Conservation (phyloP, 2,113 vertebrate species). For the Narcine bancroftii region DNA sequence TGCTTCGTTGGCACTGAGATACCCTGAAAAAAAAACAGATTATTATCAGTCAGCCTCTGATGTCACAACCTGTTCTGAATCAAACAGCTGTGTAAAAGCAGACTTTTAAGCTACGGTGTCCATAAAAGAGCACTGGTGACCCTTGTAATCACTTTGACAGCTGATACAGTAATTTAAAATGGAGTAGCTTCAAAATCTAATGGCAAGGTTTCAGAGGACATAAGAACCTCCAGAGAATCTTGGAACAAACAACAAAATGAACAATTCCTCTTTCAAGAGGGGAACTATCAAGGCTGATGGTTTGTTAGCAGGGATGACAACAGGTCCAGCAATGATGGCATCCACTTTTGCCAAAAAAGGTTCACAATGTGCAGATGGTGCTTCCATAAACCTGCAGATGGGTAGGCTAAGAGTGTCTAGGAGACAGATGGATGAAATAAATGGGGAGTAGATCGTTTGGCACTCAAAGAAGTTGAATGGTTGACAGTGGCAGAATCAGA, state of each 20-base stretch:
- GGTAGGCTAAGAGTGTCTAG: slow-evolving; percentile 17
- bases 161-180: slow-evolving; percentile 35
- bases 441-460: slow-evolving; percentile 25
- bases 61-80: slow-evolving; percentile 38
- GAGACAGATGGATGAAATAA: slow-evolving; percentile 37
- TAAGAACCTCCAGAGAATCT: not conserved
- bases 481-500: not conserved
- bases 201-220: not conserved
- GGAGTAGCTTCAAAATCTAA: slow-evolving; percentile 18
- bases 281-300: not conserved
- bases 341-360: slow-evolving; percentile 32
- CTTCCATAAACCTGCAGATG: slow-evolving; percentile 35
- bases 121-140: slow-evolving; percentile 19
- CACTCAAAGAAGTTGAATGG: slow-evolving; percentile 2
- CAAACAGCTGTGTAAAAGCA: slow-evolving; percentile 29
- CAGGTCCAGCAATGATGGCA: not conserved
- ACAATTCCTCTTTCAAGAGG: slow-evolving; percentile 5
- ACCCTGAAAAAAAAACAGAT: slow-evolving; percentile 22
- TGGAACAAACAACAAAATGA: slow-evolving; percentile 27
- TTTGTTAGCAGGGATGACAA: slow-evolving; percentile 36
- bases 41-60: slow-evolving; percentile 21
- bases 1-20: slow-evolving; percentile 8
- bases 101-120: not conserved
- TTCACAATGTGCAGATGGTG: slow-evolving; percentile 26
- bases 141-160: slow-evolving; percentile 35